These are phyloP conservation scores for Marronus borbonicus DNA, from an alignment of 2,888 invertebrate species.

Conservation along the genomic window DNA sequence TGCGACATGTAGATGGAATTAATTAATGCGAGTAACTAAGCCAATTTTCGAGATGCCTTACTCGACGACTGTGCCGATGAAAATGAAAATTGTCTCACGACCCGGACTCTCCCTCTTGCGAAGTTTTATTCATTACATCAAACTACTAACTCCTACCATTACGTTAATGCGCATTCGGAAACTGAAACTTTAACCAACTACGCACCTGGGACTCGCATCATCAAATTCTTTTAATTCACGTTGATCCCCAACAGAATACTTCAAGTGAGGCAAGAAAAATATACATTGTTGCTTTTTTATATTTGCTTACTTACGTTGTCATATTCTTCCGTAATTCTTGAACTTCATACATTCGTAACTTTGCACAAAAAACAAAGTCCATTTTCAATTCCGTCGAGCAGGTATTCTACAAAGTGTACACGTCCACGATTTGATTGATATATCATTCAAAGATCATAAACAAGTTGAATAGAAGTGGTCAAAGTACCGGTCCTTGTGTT, in stretches of 20 bases:
- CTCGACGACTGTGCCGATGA: slow-evolving; percentile 9
- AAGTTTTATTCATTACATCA: slow-evolving; percentile 43
- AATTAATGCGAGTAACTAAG: slow-evolving; percentile 35
- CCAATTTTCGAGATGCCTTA: slow-evolving; percentile 29
- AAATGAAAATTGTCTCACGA: slow-evolving; percentile 32
- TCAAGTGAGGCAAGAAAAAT: neutral
- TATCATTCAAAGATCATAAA: too few species aligned
- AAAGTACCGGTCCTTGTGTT: too few species aligned
- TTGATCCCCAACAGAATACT: slow-evolving; percentile 22
- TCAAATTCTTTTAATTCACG: slow-evolving; percentile 44
- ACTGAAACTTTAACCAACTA: slow-evolving; percentile 30
- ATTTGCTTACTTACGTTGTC: neutral
- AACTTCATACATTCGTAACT: neutral
- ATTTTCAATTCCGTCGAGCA: too few species aligned
- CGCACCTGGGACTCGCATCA: slow-evolving; percentile 29
- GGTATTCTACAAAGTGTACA: too few species aligned
- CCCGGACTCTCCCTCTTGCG: neutral
- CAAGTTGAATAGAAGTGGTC: too few species aligned
- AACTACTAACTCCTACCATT: slow-evolving; percentile 42
- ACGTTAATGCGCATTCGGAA: slow-evolving; percentile 38
- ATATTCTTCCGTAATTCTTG: neutral
- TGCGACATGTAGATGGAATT: slow-evolving; percentile 28
- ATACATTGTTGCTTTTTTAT: neutral
- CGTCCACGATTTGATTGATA: too few species aligned
- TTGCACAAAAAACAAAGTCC: too few species aligned